Evolutionary conservation across 2,888 invertebrate species (phyloP).

Genomic region (Thymelicus lineola): DNA sequence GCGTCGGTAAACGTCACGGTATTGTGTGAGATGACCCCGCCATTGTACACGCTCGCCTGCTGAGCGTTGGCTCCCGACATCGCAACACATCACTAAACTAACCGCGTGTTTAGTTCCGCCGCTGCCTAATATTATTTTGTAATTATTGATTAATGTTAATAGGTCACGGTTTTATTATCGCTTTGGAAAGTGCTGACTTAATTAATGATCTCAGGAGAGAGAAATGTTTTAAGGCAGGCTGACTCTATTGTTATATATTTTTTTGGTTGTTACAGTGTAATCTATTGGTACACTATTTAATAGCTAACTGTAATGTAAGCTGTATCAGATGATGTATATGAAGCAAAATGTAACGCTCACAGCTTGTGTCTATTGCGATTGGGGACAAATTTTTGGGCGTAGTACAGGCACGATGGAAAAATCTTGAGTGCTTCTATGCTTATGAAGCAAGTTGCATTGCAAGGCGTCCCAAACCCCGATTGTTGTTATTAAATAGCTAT

Average conservation of each 20-base stretch:
- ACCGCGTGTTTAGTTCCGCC: conserved; percentile 73
- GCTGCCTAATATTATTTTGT: conserved; percentile 71
- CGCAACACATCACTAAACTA: conserved; percentile 52
- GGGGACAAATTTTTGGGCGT: no score
- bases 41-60: conserved; percentile 68
- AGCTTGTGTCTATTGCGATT: no score
- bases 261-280: conserved; percentile 11
- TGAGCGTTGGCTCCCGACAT: conserved; percentile 61
- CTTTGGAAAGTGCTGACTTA: conserved; percentile 12
- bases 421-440: neutral
- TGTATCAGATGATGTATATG: neutral
- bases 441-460: no score
- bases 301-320: conserved; percentile 1
- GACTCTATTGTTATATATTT: conserved; percentile 20
- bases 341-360: no score
- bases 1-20: conserved; percentile 79
- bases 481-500: no score
- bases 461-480: no score
- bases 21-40: conserved; percentile 79
- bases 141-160: conserved; percentile 78
- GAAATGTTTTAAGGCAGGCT: neutral
- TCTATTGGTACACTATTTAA: conserved; percentile 22
- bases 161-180: conserved; percentile 66
- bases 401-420: neutral
- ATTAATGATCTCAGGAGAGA: conserved; percentile 17